These are phyloP conservation scores for Drosophila nr. perissopoda DNA, from an alignment of 2,888 invertebrate genomes.

Conservation along the genomic window DNA sequence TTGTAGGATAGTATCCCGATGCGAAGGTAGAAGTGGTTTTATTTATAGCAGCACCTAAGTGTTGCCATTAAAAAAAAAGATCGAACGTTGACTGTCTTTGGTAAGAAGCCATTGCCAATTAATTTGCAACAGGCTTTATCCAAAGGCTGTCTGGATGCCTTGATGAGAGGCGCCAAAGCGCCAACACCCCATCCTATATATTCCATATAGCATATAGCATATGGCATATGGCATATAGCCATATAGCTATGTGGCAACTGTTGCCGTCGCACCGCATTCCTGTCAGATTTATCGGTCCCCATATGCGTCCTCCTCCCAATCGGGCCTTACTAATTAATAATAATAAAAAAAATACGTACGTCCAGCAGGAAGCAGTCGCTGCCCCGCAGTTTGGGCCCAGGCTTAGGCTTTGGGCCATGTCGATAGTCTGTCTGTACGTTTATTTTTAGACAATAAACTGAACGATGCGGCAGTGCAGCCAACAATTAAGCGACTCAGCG, in stretches of 20 bases:
- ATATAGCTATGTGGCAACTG: slow-evolving; percentile 21
- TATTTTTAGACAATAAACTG: slow-evolving; percentile 77
- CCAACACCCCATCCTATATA: slow-evolving; percentile 68
- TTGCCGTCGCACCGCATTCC: slow-evolving; percentile 53
- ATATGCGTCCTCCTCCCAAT: slow-evolving; percentile 30
- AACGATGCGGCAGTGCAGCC: slow-evolving; percentile 53
- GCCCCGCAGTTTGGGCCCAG: slow-evolving; percentile 17
- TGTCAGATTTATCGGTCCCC: slow-evolving; percentile 60
- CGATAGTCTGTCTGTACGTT: slow-evolving; percentile 41
- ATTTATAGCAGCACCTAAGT: slow-evolving; percentile 77
- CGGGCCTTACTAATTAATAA: slow-evolving; percentile 72
- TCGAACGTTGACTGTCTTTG: slow-evolving; percentile 39
- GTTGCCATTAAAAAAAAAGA: slow-evolving; percentile 71
- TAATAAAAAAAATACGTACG: slow-evolving; percentile 54
- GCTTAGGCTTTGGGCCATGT: slow-evolving; percentile 40
- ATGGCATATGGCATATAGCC: background rate
- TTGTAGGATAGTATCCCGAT: slow-evolving; percentile 16
- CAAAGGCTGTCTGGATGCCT: slow-evolving; percentile 61
- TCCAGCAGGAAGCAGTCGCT: slow-evolving; percentile 53
- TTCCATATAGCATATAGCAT: slow-evolving; percentile 1
- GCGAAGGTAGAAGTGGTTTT: slow-evolving; percentile 50
- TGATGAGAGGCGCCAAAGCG: slow-evolving; percentile 81
- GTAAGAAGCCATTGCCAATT: slow-evolving; percentile 69
- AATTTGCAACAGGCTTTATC: slow-evolving; percentile 76
- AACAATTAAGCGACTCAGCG: slow-evolving; percentile 14